Base-by-base conservation (phyloP, 2,888 invertebrate species). In the Eilema sororculum region DNA sequence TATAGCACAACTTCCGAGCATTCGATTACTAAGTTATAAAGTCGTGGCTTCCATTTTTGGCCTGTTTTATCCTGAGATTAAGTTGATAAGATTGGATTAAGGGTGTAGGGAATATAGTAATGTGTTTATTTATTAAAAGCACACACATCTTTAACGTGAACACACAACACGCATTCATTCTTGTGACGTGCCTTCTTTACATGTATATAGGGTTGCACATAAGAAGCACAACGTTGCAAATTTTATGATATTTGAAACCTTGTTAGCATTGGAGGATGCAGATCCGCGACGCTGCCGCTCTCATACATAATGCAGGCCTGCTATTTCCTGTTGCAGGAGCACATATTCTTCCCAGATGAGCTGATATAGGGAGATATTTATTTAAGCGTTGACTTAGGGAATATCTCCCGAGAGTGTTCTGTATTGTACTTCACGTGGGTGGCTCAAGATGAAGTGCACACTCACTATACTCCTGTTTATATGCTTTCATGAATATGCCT, bases 231-330 rank as follows among this genome's bases (percentile, higher is more conserved):
- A 0, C 6, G 4, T 46, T 46, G 20, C 16, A 20, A 46, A 52
- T 52, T 52, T 52, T 52, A 52, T n/a, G n/a, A 52, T 52, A 52
- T 52, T n/a, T 52, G 6, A 52, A 52, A 52, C 52, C 52, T 52
- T n/a, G 52, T 52, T 52, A 52, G n/a, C n/a, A 52, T 52, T 8
- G n/a, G 52, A 52, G 46, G 20, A 20, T 46, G 46, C 46, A 46
- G 46, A 20, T 46, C 46, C 8, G 46, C 20, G 46, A 20, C n/a
- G 52, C 52, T 9, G n/a, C 8, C 9, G 9, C 2, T 52, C 52
- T 52, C 52, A 52, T 52, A 52, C 52, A 52, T 52, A 52, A 52
- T 52, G 52, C 52, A 52, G n/a, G 52, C 52, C 52, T 52, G 52
- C 52, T 52, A n/a, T 52, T 52, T 52, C n/a, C 52, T 52, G 52